Conservation (phyloP, 2,113 vertebrate genomes). For the Myiozetetes cayanensis region DNA sequence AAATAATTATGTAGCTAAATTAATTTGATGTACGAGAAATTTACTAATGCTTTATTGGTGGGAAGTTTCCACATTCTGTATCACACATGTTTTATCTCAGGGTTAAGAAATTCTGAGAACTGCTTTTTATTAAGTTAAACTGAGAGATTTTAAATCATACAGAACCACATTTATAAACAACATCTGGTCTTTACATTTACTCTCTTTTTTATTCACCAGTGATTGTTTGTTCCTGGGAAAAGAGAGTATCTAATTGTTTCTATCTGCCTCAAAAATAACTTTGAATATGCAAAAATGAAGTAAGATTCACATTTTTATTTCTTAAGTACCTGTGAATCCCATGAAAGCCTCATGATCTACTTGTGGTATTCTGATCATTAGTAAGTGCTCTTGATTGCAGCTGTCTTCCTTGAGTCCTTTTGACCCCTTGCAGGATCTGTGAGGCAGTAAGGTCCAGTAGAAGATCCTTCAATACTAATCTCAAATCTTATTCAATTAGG, state of each 20-base stretch:
- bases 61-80: background rate
- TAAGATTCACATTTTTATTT: background rate
- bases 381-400: background rate
- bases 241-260: background rate
- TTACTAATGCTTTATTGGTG: background rate
- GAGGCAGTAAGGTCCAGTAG: background rate
- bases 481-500: constrained; percentile 29
- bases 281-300: background rate
- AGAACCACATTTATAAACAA: constrained; percentile 18
- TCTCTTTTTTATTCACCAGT: background rate
- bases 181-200: constrained; percentile 34
- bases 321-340: background rate
- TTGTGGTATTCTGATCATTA: background rate
- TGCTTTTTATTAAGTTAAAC: constrained; percentile 47
- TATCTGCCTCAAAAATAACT: background rate
- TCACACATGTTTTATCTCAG: constrained; percentile 39
- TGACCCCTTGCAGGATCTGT: background rate
- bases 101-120: constrained; percentile 39
- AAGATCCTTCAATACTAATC: background rate
- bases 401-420: background rate
- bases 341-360: background rate
- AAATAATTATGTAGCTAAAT: constrained; percentile 27
- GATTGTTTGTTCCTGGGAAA: background rate
- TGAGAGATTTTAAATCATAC: constrained; percentile 31
- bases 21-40: constrained; percentile 1